phyloP scores from a whole-genome alignment of 1,140 invertebrate genomes.

The Vanessa atalanta region DNA sequence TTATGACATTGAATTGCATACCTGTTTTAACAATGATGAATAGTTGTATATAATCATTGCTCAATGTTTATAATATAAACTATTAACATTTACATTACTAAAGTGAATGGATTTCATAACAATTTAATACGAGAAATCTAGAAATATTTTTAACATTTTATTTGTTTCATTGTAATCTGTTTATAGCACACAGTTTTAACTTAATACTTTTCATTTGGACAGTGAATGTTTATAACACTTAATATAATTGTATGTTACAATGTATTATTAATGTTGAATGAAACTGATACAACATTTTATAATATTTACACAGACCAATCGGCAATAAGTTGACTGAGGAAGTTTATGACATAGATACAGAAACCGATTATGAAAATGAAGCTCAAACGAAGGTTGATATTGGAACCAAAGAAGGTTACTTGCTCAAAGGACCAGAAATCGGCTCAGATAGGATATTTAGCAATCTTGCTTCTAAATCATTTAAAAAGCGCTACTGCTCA shows the following conservation, averaged over 20 bases:
- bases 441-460: constrained; percentile 91
- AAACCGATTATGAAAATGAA: constrained; percentile 90
- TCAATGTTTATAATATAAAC: too few species aligned
- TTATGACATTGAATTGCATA: background rate
- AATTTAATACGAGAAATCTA: too few species aligned
- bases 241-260: background rate
- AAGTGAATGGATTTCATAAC: too few species aligned
- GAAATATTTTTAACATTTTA: too few species aligned
- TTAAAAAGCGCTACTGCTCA: constrained; percentile 94
- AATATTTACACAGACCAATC: constrained; percentile 78
- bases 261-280: background rate
- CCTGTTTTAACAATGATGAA: background rate
- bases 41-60: too few species aligned
- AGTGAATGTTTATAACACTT: background rate
- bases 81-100: too few species aligned
- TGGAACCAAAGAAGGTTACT: constrained; percentile 93
- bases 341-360: constrained; percentile 93
- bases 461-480: constrained; percentile 93
- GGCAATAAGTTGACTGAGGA: constrained; percentile 86
- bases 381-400: constrained; percentile 86
- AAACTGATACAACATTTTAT: background rate
- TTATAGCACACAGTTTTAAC: background rate
- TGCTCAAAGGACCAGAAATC: constrained; percentile 94
- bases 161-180: background rate
- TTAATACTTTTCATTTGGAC: background rate